These are phyloP conservation scores for Lasiurus cinereus DNA, from an alignment of 2,113 vertebrate species.

Conservation along the genomic window DNA sequence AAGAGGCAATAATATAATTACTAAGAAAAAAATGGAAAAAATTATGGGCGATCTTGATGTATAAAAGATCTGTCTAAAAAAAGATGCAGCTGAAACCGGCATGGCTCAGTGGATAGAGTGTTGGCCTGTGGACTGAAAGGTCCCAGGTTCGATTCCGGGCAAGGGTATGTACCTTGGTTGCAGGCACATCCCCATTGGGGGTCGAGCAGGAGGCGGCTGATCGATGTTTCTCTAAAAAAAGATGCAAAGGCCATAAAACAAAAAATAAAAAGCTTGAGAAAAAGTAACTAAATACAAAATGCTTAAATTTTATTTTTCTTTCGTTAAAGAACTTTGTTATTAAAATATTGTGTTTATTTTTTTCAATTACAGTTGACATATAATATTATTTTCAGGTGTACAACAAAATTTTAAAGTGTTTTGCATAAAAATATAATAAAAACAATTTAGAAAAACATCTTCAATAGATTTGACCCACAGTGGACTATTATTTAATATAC, in stretches of 20 bases:
- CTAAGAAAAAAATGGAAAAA: background rate
- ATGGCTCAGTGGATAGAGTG: too few relatives aligned
- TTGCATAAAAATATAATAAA: constrained; percentile 16
- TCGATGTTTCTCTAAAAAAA: constrained; percentile 64
- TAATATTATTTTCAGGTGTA: background rate
- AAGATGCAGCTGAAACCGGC: background rate
- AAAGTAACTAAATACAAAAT: background rate
- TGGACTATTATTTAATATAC: constrained; percentile 8
- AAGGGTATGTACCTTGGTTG: too few relatives aligned
- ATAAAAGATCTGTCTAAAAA: constrained; percentile 26
- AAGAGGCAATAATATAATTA: background rate
- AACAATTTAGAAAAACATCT: constrained; percentile 38
- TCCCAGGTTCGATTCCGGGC: too few relatives aligned
- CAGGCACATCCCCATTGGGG: too few relatives aligned
- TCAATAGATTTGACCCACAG: background rate
- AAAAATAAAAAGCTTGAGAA: constrained; percentile 7
- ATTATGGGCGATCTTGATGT: background rate
- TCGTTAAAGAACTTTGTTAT: background rate
- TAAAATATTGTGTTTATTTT: background rate
- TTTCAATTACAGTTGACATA: background rate
- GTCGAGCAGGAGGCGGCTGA: too few relatives aligned
- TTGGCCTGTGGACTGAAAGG: too few relatives aligned
- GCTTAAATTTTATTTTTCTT: background rate
- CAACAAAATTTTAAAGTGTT: background rate
- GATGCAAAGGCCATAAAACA: background rate